Evolutionary conservation across 2,113 vertebrate genomes (phyloP).

Genomic region (Podilymbus podiceps): DNA sequence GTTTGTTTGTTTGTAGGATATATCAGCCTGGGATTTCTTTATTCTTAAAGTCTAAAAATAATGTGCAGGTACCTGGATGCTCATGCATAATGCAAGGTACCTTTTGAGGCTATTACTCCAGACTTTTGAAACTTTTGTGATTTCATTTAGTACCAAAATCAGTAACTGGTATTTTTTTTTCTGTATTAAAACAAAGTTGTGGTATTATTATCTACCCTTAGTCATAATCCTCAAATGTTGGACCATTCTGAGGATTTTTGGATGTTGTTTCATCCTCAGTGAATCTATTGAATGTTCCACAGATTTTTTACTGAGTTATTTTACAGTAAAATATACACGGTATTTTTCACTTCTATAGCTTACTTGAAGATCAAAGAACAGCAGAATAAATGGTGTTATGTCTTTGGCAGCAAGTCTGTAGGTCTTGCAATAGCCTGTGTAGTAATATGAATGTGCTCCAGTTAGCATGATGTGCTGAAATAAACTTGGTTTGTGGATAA

Average conservation of each 20-base stretch:
- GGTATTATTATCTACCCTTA: neutral
- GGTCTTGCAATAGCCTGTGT: neutral
- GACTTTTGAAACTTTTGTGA: neutral
- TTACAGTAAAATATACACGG: neutral
- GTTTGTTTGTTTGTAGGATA: neutral
- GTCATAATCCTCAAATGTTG: accelerated
- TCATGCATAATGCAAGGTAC: neutral
- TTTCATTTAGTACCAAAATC: neutral
- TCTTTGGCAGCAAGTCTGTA: neutral
- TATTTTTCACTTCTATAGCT: neutral
- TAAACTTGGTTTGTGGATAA: neutral
- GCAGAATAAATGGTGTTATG: neutral
- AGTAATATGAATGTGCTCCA: neutral
- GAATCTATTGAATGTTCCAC: neutral
- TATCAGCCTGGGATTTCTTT: neutral
- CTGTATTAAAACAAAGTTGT: neutral
- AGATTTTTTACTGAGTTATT: neutral
- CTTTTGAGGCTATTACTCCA: neutral
- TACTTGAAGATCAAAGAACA: neutral
- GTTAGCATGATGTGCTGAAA: neutral
- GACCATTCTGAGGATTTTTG: neutral
- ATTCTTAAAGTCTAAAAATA: neutral
- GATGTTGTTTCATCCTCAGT: neutral
- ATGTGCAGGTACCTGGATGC: neutral
- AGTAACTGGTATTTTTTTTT: neutral